Evolutionary conservation across 2,888 invertebrate genomes (phyloP), one percentile per base, ranked within the genome.

Genomic region (Mylabris sibirica): DNA sequence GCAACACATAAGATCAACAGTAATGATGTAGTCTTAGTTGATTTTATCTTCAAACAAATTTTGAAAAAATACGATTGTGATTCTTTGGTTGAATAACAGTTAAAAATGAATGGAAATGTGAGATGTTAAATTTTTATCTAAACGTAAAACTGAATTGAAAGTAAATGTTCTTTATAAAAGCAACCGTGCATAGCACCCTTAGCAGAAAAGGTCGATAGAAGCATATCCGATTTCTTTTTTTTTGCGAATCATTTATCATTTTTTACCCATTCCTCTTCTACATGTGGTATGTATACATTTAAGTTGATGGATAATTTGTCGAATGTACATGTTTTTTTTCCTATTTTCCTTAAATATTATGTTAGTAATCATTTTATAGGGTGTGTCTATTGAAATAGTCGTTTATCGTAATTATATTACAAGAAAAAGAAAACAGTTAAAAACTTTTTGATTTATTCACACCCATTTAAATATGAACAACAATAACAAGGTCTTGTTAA

Each of bases 111-210:
- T 57, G 59, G 63, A 60, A 67, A 68, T 70, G 59, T 59, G 60
- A 68, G 70, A 57, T 26, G 65, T 70, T 65, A 67, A 70, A 70
- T 68, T 70, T 70, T 70, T 68, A 68, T 64, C 65, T 67, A 63
- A 60, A 70, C 67, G 60, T 70, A 64, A 30, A 63, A 68, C 57
- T 59, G 69, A 66, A 64, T 62, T 67, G 67, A 67, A 70, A 67
- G 68, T 70, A 70, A 70, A 70, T 70, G 70, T 65, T 70, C 70
- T 70, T 70, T 68, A 70, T 68, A 70, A 68, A 65, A 70, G 65
- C 68, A 70, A 59, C 67, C 70, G 67, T 67, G 67, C 70, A 70
- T 60, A 34, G 44, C 44, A 63, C 67, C 62, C 67, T 59, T 66
- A 67, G 65, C 65, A 41, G 64, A 67, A 69, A 70, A 70, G 67